Base-by-base conservation (phyloP, 2,797 vertebrate species). In the Pseudochirops cupreus region DNA sequence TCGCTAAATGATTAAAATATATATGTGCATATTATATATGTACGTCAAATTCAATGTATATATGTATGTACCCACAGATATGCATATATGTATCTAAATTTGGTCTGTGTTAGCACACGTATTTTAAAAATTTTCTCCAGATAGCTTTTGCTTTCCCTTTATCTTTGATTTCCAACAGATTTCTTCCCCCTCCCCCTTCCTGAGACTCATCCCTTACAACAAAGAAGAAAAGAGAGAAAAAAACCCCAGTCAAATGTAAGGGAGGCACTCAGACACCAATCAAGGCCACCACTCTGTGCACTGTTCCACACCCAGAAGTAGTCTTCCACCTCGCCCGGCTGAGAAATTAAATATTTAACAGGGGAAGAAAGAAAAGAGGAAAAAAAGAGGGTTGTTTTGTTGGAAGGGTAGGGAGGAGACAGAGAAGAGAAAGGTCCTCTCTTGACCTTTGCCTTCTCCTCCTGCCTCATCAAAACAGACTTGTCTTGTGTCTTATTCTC, bases 401-500 rank as follows among this genome's bases (percentile, higher is more conserved):
- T 87, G 21, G 74, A 87, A 87, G 74, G 74, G 74, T 46, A 1
- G 39, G 39, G 74, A 50, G 74, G 74, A 87, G 74, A 87, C 74
- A 87, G 74, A 87, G 24, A 87, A 87, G 74, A 87, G 74, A 87
- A 87, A 87, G 39, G 74, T 87, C 74, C 39, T 39, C 46, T 87
- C 74, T 87, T 87, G 53, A 33, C 14, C 18, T 93, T 93, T 33
- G 67, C 16, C 92, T 52, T 93, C 89, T 93, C 89, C 82, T 74
- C 58, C 91, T 31, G 56, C 53, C 31, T 18, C 62, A 94, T 91
- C n/a, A 50, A 91, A 50, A 55, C 33, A 56, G 54, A 56, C 74
- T 24, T 50, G 58, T 33, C 90, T 46, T 90, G 7, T 74, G 53
- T 46, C 82, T 90, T 14, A 92, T 52, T 39, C 4, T 31, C 33